Percentiles rank a stretch among this genome's conserved stretches.
These are phyloP conservation scores for Acrobasis consociella DNA, from an alignment of 2,888 invertebrate species.

Conservation along the genomic window DNA sequence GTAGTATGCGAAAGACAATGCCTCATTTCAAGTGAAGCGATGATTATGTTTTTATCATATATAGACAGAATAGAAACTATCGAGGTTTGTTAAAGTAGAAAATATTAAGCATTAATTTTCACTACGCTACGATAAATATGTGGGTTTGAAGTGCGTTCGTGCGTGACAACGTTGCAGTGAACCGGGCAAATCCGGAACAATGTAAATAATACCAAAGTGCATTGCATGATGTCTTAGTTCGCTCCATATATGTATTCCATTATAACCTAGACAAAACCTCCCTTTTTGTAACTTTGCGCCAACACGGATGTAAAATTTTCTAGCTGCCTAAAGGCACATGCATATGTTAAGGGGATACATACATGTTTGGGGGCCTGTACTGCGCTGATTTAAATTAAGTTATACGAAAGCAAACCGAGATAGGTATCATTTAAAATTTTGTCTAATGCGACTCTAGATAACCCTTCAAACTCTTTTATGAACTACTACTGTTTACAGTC, in stretches of 20 bases:
- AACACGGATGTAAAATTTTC: no score
- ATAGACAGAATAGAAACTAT: neutral
- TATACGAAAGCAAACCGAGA: no score
- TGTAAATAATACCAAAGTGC: neutral
- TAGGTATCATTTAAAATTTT: no score
- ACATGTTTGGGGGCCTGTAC: no score
- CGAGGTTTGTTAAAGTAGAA: neutral
- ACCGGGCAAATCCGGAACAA: neutral
- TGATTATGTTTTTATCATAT: neutral
- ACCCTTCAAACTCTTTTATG: no score
- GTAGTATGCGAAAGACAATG: conserved; percentile 45
- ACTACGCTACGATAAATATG: conserved; percentile 22
- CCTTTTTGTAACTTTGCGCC: no score
- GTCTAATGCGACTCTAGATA: no score
- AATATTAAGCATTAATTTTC: conserved; percentile 9
- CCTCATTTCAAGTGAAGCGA: conserved; percentile 21
- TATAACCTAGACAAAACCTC: no score
- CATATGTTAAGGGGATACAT: no score
- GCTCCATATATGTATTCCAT: neutral
- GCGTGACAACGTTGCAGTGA: conserved; percentile 6
- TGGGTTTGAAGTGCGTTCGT: conserved; percentile 7
- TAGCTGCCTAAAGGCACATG: no score
- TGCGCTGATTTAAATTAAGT: no score
- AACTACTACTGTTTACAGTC: no score
- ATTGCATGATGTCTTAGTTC: neutral